phyloP scores from a whole-genome alignment of 2,797 vertebrate genomes.

The Perodicticus potto region DNA sequence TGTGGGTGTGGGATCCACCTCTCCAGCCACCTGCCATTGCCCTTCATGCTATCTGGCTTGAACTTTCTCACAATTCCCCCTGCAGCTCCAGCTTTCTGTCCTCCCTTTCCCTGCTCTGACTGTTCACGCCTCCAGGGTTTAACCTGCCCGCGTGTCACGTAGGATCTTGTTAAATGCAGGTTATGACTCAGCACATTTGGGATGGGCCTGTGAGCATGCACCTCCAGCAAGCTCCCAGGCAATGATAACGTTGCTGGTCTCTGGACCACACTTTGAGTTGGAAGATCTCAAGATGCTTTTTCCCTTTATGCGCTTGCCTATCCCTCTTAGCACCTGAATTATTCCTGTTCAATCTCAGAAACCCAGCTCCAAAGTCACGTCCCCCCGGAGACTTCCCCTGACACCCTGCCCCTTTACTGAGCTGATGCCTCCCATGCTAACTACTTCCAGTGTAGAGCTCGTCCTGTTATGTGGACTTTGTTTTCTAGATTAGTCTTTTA shows the following conservation, averaged over 20 bases:
- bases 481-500: not conserved
- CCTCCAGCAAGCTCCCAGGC: not conserved
- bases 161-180: not conserved
- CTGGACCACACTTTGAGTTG: not conserved
- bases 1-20: not conserved
- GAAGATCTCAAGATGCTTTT: not conserved
- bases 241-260: not conserved
- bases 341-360: not conserved
- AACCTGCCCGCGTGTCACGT: not conserved
- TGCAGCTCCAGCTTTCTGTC: not conserved
- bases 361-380: not conserved
- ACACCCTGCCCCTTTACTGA: too few species aligned
- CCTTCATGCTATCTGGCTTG: accelerated
- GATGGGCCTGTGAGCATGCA: not conserved
- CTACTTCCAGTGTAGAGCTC: not conserved
- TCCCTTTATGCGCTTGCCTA: not conserved
- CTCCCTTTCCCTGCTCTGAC: not conserved
- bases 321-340: not conserved
- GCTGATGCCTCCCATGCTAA: not conserved
- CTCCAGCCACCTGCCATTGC: not conserved
- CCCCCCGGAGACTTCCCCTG: not conserved
- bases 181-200: not conserved
- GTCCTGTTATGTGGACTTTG: not conserved
- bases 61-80: not conserved
- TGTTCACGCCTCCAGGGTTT: not conserved